Base-by-base conservation (phyloP, 2,888 invertebrate species). In the Tanytarsus gracilentus region DNA sequence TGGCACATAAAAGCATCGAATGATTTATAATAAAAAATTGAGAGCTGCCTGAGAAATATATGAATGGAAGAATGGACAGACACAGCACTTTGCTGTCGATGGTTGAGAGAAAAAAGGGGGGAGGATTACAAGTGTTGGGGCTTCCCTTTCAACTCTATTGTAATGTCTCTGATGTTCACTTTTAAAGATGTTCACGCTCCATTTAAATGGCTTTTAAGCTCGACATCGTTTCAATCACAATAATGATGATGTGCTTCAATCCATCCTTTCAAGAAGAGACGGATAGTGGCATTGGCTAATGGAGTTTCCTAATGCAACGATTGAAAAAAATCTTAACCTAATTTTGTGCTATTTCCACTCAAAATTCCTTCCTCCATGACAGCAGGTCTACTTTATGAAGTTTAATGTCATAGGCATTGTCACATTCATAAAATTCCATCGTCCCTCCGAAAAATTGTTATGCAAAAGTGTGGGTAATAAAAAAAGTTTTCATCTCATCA, bases 171-270 rank as follows among this genome's bases (percentile, higher is more conserved):
- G n/a, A n/a, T n/a, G n/a, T n/a, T n/a, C n/a, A n/a, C n/a, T n/a
- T n/a, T n/a, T n/a, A 18, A 33, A 52, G 9, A 39, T 33, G 36
- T 33, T 55, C 40, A 55, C 55, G 40, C 33, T 55, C 33, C 26
- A 33, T 23, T 55, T 55, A 55, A 55, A 55, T 55, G 40, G 55
- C 55, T 55, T 55, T 55, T 40, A 55, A 55, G 55, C 33, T 33
- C 40, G 25, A 55, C 55, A 55, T 55, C 40, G 39, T 55, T 53
- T 53, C 53, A 44, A 44, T 21, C 44, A n/a, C n/a, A n/a, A n/a
- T n/a, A n/a, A n/a, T n/a, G n/a, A n/a, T n/a, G n/a, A n/a, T n/a
- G n/a, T n/a, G 44, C n/a, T 2, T 44, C 23, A 8, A 44, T 18
- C n/a, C 9, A 33, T 33, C 9, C 9, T 44, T 11, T 36, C 36